These are phyloP conservation scores for Meteorus cinctellus DNA, from an alignment of 2,888 invertebrate genomes.

Conservation along the genomic window DNA sequence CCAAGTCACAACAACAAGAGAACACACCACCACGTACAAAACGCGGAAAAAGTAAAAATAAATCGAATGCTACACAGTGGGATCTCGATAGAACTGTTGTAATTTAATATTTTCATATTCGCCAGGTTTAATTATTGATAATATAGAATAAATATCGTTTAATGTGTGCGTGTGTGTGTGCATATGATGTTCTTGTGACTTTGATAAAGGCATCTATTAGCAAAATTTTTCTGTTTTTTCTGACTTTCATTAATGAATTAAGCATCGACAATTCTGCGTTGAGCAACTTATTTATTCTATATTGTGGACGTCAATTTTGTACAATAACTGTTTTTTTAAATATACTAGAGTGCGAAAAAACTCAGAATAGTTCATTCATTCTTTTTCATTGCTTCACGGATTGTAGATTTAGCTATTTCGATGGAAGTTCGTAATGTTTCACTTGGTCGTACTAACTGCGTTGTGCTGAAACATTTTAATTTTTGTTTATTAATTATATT, in stretches of 20 bases:
- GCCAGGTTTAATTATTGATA: background rate
- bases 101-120: conserved; percentile 54
- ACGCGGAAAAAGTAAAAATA: conserved; percentile 53
- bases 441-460: conserved; percentile 59
- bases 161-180: background rate
- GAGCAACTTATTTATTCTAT: conserved; percentile 34
- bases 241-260: conserved; percentile 5
- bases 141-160: background rate
- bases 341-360: conserved; percentile 32
- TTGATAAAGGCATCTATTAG: background rate
- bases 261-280: conserved; percentile 4
- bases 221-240: background rate
- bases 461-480: conserved; percentile 56
- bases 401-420: conserved; percentile 57
- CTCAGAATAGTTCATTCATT: conserved; percentile 38
- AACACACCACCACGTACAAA: conserved; percentile 63
- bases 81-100: conserved; percentile 64
- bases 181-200: background rate
- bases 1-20: conserved; percentile 58
- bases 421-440: conserved; percentile 62
- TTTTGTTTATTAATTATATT: conserved; percentile 17
- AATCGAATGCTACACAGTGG: conserved; percentile 60
- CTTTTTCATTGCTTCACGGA: conserved; percentile 63
- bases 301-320: conserved; percentile 36
- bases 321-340: conserved; percentile 34